Conservation (phyloP, 2,113 vertebrate species). For the Ciconia maguari region DNA sequence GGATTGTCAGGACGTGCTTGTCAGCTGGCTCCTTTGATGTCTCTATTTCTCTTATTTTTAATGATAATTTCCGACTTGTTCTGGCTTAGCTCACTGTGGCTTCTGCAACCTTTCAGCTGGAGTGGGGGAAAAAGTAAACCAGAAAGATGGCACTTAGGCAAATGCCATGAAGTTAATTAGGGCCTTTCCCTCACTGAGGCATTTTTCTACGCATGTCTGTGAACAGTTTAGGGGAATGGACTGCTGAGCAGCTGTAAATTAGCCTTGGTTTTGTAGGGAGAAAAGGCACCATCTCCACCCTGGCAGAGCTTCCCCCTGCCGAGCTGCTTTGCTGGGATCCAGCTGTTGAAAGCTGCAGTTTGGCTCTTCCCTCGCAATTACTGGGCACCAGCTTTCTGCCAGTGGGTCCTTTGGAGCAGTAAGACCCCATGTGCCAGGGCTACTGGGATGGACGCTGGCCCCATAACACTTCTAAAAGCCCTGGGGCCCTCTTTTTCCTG, state of each 20-base stretch:
- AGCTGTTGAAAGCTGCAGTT: not conserved
- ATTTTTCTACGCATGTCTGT: not conserved
- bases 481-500: not conserved
- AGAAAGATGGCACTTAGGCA: not conserved
- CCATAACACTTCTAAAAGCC: accelerated
- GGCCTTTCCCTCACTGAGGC: not conserved
- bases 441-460: not conserved
- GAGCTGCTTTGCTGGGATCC: not conserved
- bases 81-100: not conserved
- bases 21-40: not conserved
- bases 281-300: not conserved
- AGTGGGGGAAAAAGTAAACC: not conserved
- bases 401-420: not conserved
- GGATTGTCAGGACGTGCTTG: not conserved
- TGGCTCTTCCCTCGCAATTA: not conserved
- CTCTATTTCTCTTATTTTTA: not conserved
- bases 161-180: not conserved
- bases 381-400: not conserved
- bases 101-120: not conserved
- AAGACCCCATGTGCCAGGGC: not conserved
- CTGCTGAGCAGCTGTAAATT: not conserved
- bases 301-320: not conserved
- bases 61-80: not conserved
- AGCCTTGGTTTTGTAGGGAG: not conserved
- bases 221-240: not conserved